A percentile compares a stretch with the other conserved stretches of the same genome.
Conservation (phyloP, 64 coral and sea anemone genomes). For the Trachythela sp. region DNA sequence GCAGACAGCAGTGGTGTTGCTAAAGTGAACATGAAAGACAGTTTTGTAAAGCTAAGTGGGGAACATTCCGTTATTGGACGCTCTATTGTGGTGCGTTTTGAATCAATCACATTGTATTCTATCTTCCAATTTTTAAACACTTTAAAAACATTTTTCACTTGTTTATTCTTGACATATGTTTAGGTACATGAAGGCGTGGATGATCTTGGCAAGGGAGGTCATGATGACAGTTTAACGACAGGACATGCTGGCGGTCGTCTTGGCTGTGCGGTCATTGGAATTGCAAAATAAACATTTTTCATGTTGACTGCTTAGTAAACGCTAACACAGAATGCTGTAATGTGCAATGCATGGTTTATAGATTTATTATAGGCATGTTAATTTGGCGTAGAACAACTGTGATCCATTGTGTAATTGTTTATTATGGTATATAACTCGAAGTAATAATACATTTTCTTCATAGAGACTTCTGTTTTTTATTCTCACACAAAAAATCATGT, state of each 20-base stretch:
- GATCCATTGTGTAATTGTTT: too few species aligned
- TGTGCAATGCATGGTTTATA: not conserved
- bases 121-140: too few species aligned
- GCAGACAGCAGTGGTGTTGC: conserved; percentile 42
- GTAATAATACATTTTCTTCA: too few species aligned
- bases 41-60: conserved; percentile 50
- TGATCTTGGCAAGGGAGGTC: conserved; percentile 64
- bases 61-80: conserved; percentile 63
- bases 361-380: too few species aligned
- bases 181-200: conserved; percentile 63
- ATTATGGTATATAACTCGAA: too few species aligned
- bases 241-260: conserved; percentile 65
- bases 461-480: too few species aligned
- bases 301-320: not conserved
- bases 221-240: conserved; percentile 63
- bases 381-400: too few species aligned
- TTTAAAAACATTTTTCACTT: not conserved
- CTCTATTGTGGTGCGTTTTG: conserved; percentile 58
- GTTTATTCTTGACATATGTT: too few species aligned
- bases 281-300: conserved; percentile 13
- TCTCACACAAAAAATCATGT: too few species aligned
- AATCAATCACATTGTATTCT: too few species aligned
- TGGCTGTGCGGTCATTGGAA: conserved; percentile 73
- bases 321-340: too few species aligned
- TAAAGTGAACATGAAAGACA: conserved; percentile 60